Evolutionary conservation across 2,888 invertebrate species (phyloP), one percentile per base, ranked within the genome.

Genomic region (Yponomeuta sedellus): DNA sequence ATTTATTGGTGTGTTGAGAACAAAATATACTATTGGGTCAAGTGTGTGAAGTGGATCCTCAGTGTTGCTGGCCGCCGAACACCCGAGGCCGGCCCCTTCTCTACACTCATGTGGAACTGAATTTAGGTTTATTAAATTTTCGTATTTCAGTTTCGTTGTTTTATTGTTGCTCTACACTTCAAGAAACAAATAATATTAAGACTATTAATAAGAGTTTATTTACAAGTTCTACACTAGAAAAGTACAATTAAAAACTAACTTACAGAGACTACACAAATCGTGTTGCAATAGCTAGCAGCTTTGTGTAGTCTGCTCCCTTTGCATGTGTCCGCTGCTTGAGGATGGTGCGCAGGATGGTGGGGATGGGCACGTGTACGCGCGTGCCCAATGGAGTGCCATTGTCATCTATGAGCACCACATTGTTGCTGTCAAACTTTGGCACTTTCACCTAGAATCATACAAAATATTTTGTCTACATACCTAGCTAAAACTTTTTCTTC

Each of bases 361-460:
- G 99, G 69, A 99, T 95, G 0, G 99, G 99, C 1, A 97, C 98
- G 74, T 97, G 96, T 73, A 99, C 97, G 73, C 99, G 93, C 1
- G 97, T 99, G 20, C 99, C 99, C 4, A 99, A 85, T 0, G 99
- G 99, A 16, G 96, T 95, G 20, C 99, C 99, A 77, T 94, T 96
- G 76, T 99, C 98, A 77, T 99, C 98, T 59, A 99, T 96, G 0
- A 99, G 90, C 0, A 99, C 99, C 66, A 99, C 88, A 86, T 99
- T 99, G 81, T 99, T 99, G 76, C 95, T 96, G 82, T 99, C 99
- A 82, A 97, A 98, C 80, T 96, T 96, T 0, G 99, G 98, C 56
- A 97, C 92, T 82, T 96, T 95, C 0, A 94, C 85, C 67, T 34
- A 34, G 8, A 34, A 34, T 34, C 8, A 34, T 34, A 34, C 6